A percentile compares a stretch with the other conserved stretches of the same genome.
These are phyloP conservation scores for Salminus brasiliensis DNA, from an alignment of 2,113 vertebrate genomes.

Conservation along the genomic window DNA sequence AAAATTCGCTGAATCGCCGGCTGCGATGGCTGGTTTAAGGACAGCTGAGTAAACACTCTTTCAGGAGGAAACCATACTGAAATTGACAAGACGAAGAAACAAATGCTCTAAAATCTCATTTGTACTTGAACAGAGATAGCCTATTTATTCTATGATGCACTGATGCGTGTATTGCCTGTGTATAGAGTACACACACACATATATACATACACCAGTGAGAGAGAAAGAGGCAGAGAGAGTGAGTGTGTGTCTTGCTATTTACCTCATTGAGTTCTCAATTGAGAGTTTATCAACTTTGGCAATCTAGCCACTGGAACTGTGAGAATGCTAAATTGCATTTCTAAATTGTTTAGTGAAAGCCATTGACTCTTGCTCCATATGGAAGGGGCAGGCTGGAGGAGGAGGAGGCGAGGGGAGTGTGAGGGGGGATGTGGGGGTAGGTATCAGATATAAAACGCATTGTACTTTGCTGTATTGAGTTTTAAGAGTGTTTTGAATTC, in stretches of 20 bases:
- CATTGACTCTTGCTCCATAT: slow-evolving; percentile 43
- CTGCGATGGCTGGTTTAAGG: slow-evolving; percentile 20
- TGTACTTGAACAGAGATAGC: not conserved
- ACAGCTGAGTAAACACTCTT: slow-evolving; percentile 34
- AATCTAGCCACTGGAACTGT: slow-evolving; percentile 56
- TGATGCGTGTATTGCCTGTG: not conserved
- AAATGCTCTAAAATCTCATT: slow-evolving; percentile 12
- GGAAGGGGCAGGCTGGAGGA: slow-evolving; percentile 47
- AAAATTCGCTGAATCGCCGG: slow-evolving; percentile 10
- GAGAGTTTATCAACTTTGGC: slow-evolving; percentile 52
- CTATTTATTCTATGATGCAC: slow-evolving; percentile 34
- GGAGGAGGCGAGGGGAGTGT: slow-evolving; percentile 40
- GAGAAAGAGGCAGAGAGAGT: not conserved
- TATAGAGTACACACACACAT: not conserved
- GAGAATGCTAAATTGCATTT: slow-evolving; percentile 54
- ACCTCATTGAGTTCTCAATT: slow-evolving; percentile 45
- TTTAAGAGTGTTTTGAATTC: slow-evolving; percentile 28
- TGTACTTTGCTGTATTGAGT: slow-evolving; percentile 8
- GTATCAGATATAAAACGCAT: slow-evolving; percentile 42
- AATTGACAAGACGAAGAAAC: slow-evolving; percentile 31
- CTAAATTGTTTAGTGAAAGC: slow-evolving; percentile 56
- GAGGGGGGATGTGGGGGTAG: no score
- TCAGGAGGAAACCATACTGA: not conserved
- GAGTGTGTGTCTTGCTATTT: slow-evolving; percentile 11
- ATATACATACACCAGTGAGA: not conserved